Conservation (phyloP, 2,797 vertebrate species). For the Pseudopleuronectes americanus region DNA sequence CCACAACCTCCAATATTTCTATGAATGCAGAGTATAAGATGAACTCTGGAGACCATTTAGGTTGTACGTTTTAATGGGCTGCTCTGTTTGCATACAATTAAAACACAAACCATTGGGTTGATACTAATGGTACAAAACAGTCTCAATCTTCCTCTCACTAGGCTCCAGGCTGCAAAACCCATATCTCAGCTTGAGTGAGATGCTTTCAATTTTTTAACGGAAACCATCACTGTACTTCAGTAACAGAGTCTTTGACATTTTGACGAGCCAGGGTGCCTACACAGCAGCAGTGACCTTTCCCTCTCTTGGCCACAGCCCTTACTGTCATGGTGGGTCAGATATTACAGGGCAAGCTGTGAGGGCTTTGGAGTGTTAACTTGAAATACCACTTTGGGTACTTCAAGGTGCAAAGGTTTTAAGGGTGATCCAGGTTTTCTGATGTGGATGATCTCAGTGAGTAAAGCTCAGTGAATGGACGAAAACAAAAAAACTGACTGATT, state of each 20-base stretch:
- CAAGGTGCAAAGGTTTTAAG: conserved; percentile 6
- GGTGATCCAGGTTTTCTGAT: conserved; percentile 8
- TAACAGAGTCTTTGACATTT: background rate
- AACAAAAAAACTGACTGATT: conserved; percentile 8
- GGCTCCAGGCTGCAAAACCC: background rate
- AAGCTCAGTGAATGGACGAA: conserved; percentile 25
- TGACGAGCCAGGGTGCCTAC: background rate
- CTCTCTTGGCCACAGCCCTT: conserved; percentile 27
- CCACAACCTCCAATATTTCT: background rate
- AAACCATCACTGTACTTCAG: background rate
- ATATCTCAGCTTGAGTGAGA: background rate
- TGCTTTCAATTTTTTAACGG: background rate
- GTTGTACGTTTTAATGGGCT: too few species aligned
- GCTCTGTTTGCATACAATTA: too few species aligned
- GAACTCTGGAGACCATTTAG: too few species aligned
- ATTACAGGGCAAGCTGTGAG: conserved; percentile 23
- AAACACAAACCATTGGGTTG: too few species aligned
- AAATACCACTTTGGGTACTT: conserved; percentile 21
- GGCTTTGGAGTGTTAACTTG: conserved; percentile 3
- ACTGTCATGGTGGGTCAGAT: conserved; percentile 8
- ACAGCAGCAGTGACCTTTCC: conserved; percentile 30
- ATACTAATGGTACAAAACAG: too few species aligned
- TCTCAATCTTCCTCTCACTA: too few species aligned
- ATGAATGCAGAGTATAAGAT: too few species aligned
- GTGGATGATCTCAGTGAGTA: conserved; percentile 11